Evolutionary conservation across 2,888 invertebrate species (phyloP).

Genomic region (Oscheius myriophilus): DNA sequence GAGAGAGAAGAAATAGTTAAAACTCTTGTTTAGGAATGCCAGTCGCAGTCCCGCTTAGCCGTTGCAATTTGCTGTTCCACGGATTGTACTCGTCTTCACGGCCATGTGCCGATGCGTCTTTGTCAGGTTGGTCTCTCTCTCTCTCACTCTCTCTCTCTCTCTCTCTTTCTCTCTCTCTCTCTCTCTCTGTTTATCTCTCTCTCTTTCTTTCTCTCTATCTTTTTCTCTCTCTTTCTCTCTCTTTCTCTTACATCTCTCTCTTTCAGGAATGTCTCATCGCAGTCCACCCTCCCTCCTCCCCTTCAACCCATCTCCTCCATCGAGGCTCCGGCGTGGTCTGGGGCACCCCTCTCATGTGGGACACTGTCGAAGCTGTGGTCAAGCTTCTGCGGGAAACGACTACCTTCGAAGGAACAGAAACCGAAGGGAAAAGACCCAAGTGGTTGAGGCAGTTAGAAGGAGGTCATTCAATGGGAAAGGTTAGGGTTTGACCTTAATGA

Average conservation of each 20-base stretch:
- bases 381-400: constrained; percentile 86
- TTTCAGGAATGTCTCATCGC: constrained; percentile 57
- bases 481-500: neutral
- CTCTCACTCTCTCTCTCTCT: neutral
- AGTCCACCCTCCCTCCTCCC: constrained; percentile 40
- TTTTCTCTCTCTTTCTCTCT: too few species aligned
- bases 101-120: constrained; percentile 89
- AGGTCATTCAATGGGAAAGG: constrained; percentile 60
- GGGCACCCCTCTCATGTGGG: constrained; percentile 57
- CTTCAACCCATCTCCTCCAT: constrained; percentile 35
- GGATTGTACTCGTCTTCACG: constrained; percentile 95
- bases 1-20: neutral
- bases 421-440: constrained; percentile 68
- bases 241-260: too few species aligned
- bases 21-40: constrained; percentile 85
- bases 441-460: constrained; percentile 71
- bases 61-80: constrained; percentile 94
- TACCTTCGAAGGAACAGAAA: constrained; percentile 57
- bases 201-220: constrained; percentile 1
- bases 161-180: too few species aligned
- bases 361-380: constrained; percentile 67
- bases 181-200: too few species aligned
- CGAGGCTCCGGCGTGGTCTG: constrained; percentile 57
- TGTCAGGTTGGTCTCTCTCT: constrained; percentile 70
- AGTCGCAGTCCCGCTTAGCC: constrained; percentile 88